A percentile compares a stretch with the other conserved stretches of the same genome.
These are phyloP conservation scores for Lucilia sericata DNA, from an alignment of 1,140 invertebrate species.

Conservation along the genomic window DNA sequence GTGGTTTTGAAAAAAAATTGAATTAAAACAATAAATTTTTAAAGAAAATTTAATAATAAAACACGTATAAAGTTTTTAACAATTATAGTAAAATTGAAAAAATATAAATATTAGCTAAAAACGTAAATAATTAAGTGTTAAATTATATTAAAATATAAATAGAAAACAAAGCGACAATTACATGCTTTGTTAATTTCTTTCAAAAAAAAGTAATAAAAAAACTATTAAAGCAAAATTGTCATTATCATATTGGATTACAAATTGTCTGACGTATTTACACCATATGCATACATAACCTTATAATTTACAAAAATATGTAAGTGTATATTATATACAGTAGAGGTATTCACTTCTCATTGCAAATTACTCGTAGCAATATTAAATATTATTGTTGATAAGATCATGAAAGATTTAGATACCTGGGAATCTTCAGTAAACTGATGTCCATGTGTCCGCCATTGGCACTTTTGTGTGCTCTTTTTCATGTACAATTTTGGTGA, in stretches of 20 bases:
- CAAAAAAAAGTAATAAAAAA: not conserved
- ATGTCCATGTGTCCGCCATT: too few species aligned
- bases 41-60: not conserved
- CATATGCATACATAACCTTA: not conserved
- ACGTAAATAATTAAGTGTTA: not conserved
- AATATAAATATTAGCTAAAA: not conserved
- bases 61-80: constrained; percentile 1
- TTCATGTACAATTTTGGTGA: too few species aligned
- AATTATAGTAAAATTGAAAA: not conserved
- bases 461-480: too few species aligned
- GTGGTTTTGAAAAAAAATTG: not conserved
- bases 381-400: too few species aligned
- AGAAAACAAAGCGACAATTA: not conserved
- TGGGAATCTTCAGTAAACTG: too few species aligned
- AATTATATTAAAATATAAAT: not conserved
- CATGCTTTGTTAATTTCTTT: not conserved
- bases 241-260: constrained; percentile 3
- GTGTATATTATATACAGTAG: too few species aligned
- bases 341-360: too few species aligned
- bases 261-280: not conserved
- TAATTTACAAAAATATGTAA: not conserved
- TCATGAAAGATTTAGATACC: too few species aligned
- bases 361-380: too few species aligned
- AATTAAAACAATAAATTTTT: not conserved
- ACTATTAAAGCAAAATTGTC: not conserved